phyloP scores from a whole-genome alignment of 2,888 invertebrate genomes.

The Leptothorax acervorum region DNA sequence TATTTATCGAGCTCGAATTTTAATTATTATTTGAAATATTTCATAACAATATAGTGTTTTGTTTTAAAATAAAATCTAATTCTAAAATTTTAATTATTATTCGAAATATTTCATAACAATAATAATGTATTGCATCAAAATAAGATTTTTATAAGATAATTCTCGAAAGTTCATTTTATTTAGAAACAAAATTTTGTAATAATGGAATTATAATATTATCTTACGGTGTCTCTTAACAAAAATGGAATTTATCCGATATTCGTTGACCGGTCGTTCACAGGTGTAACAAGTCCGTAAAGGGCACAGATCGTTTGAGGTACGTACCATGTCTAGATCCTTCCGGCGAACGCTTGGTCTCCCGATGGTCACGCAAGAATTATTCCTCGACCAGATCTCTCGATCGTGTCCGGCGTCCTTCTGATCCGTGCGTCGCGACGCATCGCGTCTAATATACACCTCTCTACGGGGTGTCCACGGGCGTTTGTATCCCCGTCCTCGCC shows the following conservation, averaged over 20 bases:
- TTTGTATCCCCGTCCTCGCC: slow-evolving; percentile 76
- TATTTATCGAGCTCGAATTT: background rate
- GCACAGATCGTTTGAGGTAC: background rate
- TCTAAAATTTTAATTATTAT: background rate
- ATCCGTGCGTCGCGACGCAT: slow-evolving; percentile 78
- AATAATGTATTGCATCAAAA: too few species aligned
- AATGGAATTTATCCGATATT: background rate
- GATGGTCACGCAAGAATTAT: slow-evolving; percentile 1
- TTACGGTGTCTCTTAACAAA: background rate
- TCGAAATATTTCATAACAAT: background rate
- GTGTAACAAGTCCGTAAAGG: background rate
- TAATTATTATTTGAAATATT: background rate
- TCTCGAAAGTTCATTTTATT: background rate
- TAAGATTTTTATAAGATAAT: background rate
- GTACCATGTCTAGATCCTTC: slow-evolving; percentile 16
- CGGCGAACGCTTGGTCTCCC: background rate
- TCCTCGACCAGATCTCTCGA: slow-evolving; percentile 26
- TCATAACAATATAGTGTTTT: background rate
- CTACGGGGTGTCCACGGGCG: slow-evolving; percentile 77
- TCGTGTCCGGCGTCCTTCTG: slow-evolving; percentile 79
- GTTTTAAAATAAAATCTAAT: background rate
- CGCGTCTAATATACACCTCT: slow-evolving; percentile 83
- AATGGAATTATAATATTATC: slow-evolving; percentile 1
- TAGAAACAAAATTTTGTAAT: background rate
- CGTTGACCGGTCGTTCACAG: background rate